Evolutionary conservation across 2,888 invertebrate species (phyloP).

Genomic region (Pristionchus mayeri): DNA sequence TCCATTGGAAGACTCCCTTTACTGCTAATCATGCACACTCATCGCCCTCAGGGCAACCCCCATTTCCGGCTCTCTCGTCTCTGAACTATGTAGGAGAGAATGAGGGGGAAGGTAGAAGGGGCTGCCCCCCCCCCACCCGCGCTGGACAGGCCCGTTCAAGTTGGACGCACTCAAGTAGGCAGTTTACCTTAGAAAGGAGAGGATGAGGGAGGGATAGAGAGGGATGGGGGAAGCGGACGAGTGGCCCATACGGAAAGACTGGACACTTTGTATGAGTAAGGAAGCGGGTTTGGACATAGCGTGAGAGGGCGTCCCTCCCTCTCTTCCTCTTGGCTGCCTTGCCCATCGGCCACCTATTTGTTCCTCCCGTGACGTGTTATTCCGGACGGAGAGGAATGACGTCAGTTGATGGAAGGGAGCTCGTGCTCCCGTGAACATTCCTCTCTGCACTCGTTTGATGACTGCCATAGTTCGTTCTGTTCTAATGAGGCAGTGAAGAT

Average conservation of each 20-base stretch:
- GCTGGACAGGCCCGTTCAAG: slow-evolving; percentile 16
- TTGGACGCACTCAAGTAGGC: slow-evolving; percentile 36
- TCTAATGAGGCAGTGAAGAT: background rate
- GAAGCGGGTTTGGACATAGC: slow-evolving; percentile 39
- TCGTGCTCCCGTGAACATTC: background rate
- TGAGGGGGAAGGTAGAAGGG: no score
- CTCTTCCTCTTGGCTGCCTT: no score
- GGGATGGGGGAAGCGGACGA: background rate
- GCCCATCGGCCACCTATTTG: slow-evolving; percentile 12
- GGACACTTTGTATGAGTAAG: slow-evolving; percentile 40
- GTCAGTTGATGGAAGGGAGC: background rate
- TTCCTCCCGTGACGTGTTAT: slow-evolving; percentile 24
- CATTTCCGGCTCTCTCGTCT: slow-evolving; percentile 16
- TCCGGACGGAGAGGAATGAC: slow-evolving; percentile 15
- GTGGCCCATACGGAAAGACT: slow-evolving; percentile 38
- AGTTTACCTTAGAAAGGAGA: slow-evolving; percentile 15
- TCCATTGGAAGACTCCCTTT: background rate
- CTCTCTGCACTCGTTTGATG: background rate
- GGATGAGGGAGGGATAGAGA: background rate
- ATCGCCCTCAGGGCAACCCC: background rate
- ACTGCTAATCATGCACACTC: background rate
- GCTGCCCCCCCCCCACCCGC: background rate
- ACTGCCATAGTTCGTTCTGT: background rate
- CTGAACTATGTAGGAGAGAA: slow-evolving; percentile 13
- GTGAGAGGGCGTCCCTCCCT: slow-evolving; percentile 15